Evolutionary conservation across 2,113 vertebrate species (phyloP).

Genomic region (Trogon melanurus): DNA sequence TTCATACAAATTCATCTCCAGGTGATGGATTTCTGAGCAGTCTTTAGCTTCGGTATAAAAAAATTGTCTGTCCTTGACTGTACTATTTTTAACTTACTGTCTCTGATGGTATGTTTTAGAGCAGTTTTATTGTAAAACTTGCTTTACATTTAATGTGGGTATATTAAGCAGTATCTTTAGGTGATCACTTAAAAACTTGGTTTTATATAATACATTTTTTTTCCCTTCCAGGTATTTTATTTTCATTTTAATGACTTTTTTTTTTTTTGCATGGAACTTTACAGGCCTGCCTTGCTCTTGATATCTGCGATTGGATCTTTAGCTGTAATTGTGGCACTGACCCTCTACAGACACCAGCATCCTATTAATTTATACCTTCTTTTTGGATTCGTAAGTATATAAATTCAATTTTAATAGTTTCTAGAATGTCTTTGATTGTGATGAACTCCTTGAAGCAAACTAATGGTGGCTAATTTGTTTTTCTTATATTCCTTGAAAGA

Average conservation of each 20-base stretch:
- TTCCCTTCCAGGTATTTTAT: background rate
- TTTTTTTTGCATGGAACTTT: conserved; percentile 23
- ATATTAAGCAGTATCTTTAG: background rate
- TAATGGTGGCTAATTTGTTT: background rate
- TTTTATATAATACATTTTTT: background rate
- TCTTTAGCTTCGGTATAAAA: background rate
- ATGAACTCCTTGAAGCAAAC: background rate
- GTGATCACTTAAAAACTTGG: background rate
- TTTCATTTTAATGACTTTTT: background rate
- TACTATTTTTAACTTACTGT: background rate
- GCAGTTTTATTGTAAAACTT: background rate
- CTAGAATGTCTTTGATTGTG: background rate
- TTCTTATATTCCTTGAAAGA: background rate
- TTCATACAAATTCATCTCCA: background rate
- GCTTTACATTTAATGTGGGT: background rate
- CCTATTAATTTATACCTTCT: conserved; percentile 94
- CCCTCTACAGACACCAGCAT: conserved; percentile 87
- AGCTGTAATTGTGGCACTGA: conserved; percentile 84
- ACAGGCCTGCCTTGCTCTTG: conserved; percentile 88
- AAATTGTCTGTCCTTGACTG: background rate
- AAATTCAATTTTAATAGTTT: background rate
- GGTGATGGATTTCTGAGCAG: background rate
- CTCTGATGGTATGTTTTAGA: background rate
- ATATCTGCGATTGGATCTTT: conserved; percentile 84
- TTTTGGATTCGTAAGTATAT: conserved; percentile 88